Percentiles rank a stretch among this genome's conserved stretches.
Evolutionary conservation across 64 coral and sea anemone genomes (phyloP).

Genomic region (Montipora foliosa): DNA sequence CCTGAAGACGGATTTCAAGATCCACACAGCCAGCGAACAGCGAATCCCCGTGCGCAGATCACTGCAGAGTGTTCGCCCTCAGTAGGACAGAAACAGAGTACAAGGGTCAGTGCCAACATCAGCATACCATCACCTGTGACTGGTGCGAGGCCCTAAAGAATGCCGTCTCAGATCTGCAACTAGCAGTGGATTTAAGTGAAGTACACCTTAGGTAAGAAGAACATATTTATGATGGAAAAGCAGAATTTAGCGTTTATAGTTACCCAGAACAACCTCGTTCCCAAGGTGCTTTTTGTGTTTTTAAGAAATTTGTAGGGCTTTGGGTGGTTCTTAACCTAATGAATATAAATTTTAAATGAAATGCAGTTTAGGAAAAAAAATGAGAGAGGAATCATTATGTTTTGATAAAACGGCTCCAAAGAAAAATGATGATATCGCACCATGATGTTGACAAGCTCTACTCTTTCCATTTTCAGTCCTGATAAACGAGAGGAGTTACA

Average conservation of each 20-base stretch:
- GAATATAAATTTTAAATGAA: conserved; percentile 8
- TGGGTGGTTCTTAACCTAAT: neutral
- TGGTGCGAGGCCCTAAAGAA: conserved; percentile 32
- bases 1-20: conserved; percentile 61
- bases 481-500: conserved; percentile 24
- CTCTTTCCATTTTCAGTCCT: conserved; percentile 16
- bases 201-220: conserved; percentile 32
- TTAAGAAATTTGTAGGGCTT: neutral
- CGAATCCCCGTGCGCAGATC: conserved; percentile 36
- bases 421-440: conserved; percentile 25
- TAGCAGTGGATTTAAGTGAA: conserved; percentile 29
- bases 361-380: conserved; percentile 2
- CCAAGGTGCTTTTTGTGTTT: neutral
- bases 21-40: conserved; percentile 34
- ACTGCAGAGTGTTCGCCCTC: conserved; percentile 34
- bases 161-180: conserved; percentile 35
- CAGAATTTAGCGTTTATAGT: conserved; percentile 15
- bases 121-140: conserved; percentile 43
- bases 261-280: neutral
- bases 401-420: conserved; percentile 15
- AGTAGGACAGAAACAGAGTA: conserved; percentile 29
- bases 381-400: conserved; percentile 6
- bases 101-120: conserved; percentile 22
- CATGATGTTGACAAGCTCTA: conserved; percentile 10
- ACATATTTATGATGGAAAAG: conserved; percentile 24